These are phyloP conservation scores for Lepus europaeus DNA, from an alignment of 2,113 vertebrate species.

Conservation along the genomic window DNA sequence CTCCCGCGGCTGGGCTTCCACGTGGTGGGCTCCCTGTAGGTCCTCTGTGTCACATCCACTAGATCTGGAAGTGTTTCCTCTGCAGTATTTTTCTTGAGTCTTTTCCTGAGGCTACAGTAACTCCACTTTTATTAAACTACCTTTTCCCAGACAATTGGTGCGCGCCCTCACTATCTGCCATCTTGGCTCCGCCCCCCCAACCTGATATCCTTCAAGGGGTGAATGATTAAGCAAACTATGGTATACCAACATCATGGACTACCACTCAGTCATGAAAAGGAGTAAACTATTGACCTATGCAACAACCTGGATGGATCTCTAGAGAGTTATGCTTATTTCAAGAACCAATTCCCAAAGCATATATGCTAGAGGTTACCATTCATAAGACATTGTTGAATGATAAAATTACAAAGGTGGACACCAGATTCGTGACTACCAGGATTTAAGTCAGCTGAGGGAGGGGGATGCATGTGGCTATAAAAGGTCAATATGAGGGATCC, in stretches of 20 bases:
- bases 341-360: background rate
- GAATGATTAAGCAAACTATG: background rate
- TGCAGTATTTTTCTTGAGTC: too few relatives aligned
- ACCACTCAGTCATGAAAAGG: background rate
- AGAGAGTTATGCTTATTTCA: conserved; percentile 5
- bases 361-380: background rate
- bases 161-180: too few relatives aligned
- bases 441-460: background rate
- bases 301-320: background rate
- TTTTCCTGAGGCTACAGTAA: too few relatives aligned
- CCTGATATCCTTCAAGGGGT: background rate
- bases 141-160: too few relatives aligned
- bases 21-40: too few relatives aligned
- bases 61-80: too few relatives aligned
- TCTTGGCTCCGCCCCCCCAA: background rate
- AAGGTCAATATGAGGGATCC: background rate
- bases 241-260: background rate
- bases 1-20: too few relatives aligned
- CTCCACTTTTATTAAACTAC: too few relatives aligned
- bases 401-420: background rate
- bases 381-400: background rate
- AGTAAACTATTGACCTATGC: background rate
- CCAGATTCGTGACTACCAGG: background rate
- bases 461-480: background rate
- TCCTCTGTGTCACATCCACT: too few relatives aligned